Evolutionary conservation across 2,888 invertebrate genomes (phyloP), one percentile per base, ranked within the genome.

Genomic region (Stenotaenia linearis): DNA sequence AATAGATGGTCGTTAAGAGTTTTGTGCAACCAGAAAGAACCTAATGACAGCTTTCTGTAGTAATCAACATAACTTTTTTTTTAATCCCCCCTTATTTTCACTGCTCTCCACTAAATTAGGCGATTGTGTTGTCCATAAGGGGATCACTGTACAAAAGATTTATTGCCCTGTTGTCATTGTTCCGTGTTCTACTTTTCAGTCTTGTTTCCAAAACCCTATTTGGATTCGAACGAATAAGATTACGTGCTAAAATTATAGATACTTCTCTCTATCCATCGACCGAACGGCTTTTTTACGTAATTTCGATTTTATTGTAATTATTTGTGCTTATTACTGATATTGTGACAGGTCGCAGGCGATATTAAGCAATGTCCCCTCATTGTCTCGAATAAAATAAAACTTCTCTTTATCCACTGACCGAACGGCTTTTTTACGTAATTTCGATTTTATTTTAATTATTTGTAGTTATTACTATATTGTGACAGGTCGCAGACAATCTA

Each of bases 1-100:
- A 69, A 69, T 69, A 69, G 69, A 69, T 69, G 69, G 28, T 69
- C 69, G 69, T 69, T 69, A 69, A 69, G 69, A 69, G 28, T 69
- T 69, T 69, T 69, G 25, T 69, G n/a, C 69, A 25, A 1, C n/a
- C 9, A 18, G n/a, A 21, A 18, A 50, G 50, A 50, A 15, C 1
- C 28, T 69, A 69, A 69, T 69, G 69, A 69, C 28, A 69, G 69
- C 25, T 69, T 69, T 28, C 69, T 69, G 25, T 28, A 69, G 28
- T 69, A 28, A 28, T 25, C 69, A 69, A 69, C 23, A 25, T 12
- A 50, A 69, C 28, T 69, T 69, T 69, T 69, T 28, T 69, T 28
- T 61, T 1, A 23, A 1, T 23, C 1, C 15, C 15, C n/a, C 25
- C 18, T 50, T n/a, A 50, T 50, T 50, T 69, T n/a, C 3, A 69